Evolutionary conservation across 2,888 invertebrate species (phyloP).

Genomic region (Slavum lentiscoides): DNA sequence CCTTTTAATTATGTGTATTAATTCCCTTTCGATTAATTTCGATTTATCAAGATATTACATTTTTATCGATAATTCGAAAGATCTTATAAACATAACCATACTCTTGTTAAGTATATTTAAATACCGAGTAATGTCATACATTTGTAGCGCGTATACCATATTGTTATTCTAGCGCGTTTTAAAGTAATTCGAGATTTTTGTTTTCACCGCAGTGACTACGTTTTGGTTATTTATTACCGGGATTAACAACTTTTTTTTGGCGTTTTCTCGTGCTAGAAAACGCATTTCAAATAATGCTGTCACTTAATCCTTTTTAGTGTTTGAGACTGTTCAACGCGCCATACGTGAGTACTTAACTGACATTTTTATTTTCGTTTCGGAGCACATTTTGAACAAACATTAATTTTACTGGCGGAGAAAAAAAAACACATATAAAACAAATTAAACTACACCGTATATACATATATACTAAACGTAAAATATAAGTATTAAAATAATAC

Average conservation of each 20-base stretch:
- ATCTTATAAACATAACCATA: too few species aligned
- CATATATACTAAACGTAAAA: not conserved
- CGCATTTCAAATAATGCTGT: constrained; percentile 1
- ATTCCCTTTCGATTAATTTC: too few species aligned
- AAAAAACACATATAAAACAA: not conserved
- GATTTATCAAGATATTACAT: too few species aligned
- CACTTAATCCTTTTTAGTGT: constrained; percentile 30
- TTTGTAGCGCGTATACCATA: not conserved
- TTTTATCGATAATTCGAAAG: too few species aligned
- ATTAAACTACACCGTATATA: not conserved
- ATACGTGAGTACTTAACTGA: not conserved
- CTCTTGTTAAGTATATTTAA: too few species aligned
- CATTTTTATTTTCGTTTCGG: constrained; percentile 4
- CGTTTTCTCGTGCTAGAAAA: not conserved
- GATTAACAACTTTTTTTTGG: constrained; percentile 24
- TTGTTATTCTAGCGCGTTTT: not conserved
- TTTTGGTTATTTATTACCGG: constrained; percentile 28
- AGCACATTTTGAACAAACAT: not conserved
- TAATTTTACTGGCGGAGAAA: not conserved
- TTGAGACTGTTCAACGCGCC: not conserved
- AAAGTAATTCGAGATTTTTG: constrained; percentile 8
- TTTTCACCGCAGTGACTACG: constrained; percentile 2
- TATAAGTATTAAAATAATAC: not conserved
- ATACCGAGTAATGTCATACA: not conserved
- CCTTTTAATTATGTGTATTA: too few species aligned